phyloP scores from a whole-genome alignment of 2,797 vertebrate species.

The Urocyon cinereoargenteus region DNA sequence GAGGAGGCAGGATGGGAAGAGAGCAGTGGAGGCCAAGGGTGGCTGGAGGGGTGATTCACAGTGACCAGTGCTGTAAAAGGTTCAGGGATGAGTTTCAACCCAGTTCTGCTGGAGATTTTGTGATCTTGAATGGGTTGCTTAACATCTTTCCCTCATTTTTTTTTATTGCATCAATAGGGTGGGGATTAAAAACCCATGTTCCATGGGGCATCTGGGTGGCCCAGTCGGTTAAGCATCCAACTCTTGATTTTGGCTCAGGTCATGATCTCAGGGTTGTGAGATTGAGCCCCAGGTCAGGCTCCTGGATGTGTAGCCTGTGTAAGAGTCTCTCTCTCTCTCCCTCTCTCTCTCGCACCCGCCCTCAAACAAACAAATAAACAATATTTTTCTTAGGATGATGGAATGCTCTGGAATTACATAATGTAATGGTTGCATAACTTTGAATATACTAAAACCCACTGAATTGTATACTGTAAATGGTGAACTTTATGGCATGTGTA shows the following conservation, averaged over 20 bases:
- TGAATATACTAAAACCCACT: background rate
- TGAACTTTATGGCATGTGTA: slow-evolving; percentile 28
- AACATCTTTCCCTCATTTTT: background rate
- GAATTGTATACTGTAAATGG: background rate
- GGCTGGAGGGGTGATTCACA: background rate
- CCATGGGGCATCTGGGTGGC: no score
- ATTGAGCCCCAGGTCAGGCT: background rate
- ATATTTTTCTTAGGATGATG: background rate
- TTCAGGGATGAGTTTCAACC: background rate
- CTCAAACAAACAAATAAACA: background rate
- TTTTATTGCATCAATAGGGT: background rate
- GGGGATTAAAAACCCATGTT: background rate
- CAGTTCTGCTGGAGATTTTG: background rate
- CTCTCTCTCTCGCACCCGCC: fast-evolving
- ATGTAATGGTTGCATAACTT: background rate
- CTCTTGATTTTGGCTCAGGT: background rate
- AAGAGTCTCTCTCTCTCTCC: no score
- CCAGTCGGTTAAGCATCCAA: background rate
- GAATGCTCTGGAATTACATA: background rate
- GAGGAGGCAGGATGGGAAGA: no score
- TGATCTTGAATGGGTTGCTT: background rate
- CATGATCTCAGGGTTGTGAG: background rate
- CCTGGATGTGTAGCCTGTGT: background rate
- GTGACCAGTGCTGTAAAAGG: background rate
- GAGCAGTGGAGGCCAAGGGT: background rate